A percentile compares a stretch with the other conserved stretches of the same genome.
Evolutionary conservation across 2,113 vertebrate genomes (phyloP).

Genomic region (Ailurus styani): DNA sequence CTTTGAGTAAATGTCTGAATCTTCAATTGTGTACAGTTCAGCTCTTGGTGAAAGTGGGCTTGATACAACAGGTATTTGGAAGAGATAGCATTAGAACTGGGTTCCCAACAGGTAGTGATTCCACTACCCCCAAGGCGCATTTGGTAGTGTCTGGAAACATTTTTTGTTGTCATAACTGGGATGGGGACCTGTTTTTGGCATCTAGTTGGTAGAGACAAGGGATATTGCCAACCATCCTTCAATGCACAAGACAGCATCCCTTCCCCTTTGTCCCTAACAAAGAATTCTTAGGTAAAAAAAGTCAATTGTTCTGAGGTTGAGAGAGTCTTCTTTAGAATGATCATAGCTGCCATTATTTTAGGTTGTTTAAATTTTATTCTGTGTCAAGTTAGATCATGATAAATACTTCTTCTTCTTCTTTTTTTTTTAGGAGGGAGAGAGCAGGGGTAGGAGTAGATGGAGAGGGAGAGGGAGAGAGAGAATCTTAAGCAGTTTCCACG

Average conservation of each 20-base stretch:
- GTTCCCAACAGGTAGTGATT: background rate
- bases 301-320: background rate
- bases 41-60: background rate
- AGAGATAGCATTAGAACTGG: background rate
- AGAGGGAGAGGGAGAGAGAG: no score
- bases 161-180: background rate
- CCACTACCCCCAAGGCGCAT: background rate
- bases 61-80: background rate
- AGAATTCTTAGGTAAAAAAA: background rate
- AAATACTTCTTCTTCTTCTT: no score
- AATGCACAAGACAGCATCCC: background rate
- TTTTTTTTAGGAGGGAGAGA: no score
- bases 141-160: background rate
- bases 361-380: background rate
- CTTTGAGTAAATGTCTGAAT: background rate
- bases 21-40: background rate
- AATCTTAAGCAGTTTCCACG: no score
- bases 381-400: background rate
- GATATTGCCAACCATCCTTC: background rate
- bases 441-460: no score
- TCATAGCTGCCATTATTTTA: background rate
- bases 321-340: background rate
- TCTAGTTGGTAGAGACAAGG: background rate
- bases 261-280: background rate
- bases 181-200: background rate